phyloP scores from a whole-genome alignment of 1,140 invertebrate genomes.

The Anthonomus grandis region DNA sequence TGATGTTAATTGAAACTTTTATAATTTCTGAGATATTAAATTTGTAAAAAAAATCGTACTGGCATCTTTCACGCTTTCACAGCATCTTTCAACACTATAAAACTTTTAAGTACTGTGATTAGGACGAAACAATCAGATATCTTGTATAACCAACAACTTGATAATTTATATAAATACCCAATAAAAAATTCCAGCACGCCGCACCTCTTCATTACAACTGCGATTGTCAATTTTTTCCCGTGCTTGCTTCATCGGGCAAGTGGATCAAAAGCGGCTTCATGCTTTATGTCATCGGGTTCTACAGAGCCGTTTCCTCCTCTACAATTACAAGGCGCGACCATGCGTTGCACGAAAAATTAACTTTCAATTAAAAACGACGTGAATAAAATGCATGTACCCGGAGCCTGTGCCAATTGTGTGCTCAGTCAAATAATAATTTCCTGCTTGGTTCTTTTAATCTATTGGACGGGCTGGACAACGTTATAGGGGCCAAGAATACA shows the following conservation, averaged over 20 bases:
- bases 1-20: too few species aligned
- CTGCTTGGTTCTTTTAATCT: slow-evolving; percentile 18
- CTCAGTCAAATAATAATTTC: slow-evolving; percentile 21
- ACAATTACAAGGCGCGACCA: slow-evolving; percentile 22
- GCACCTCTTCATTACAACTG: slow-evolving; percentile 1
- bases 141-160: too few species aligned
- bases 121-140: too few species aligned
- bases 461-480: slow-evolving; percentile 4
- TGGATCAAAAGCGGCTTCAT: slow-evolving; percentile 4
- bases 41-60: too few species aligned
- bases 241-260: slow-evolving; percentile 6
- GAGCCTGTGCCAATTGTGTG: slow-evolving; percentile 25
- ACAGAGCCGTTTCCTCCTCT: slow-evolving; percentile 16
- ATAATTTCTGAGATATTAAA: too few species aligned
- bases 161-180: too few species aligned
- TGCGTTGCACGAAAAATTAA: slow-evolving; percentile 23
- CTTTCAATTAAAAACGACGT: slow-evolving; percentile 25
- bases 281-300: slow-evolving; percentile 17
- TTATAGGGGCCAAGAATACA: slow-evolving; percentile 16
- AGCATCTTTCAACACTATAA: too few species aligned
- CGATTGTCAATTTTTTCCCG: slow-evolving; percentile 4
- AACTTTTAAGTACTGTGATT: too few species aligned
- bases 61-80: too few species aligned
- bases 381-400: slow-evolving; percentile 23
- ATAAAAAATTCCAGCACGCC: not conserved